phyloP scores from a whole-genome alignment of 2,113 vertebrate genomes.

The Tachysurus fulvidraco region DNA sequence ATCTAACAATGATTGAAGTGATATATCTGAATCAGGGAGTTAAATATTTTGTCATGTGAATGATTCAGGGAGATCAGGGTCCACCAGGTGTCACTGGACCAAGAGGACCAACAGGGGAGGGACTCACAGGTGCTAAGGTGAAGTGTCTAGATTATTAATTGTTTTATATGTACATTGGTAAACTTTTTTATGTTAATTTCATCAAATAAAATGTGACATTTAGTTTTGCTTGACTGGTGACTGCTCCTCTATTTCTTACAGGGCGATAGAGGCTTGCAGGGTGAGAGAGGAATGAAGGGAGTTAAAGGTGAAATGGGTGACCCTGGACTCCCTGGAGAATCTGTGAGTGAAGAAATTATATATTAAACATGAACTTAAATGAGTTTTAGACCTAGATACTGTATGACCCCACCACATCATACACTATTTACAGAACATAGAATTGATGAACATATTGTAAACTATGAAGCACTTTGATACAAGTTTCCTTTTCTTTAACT shows the following conservation, averaged over 20 bases:
- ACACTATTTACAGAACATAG: background rate
- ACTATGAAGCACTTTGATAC: background rate
- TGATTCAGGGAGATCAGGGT: constrained; percentile 82
- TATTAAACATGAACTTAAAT: constrained; percentile 2
- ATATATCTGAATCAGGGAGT: background rate
- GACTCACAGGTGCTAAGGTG: constrained; percentile 84
- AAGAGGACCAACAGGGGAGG: constrained; percentile 82
- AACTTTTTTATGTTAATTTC: background rate
- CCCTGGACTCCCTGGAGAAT: constrained; percentile 76
- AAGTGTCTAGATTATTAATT: constrained; percentile 25
- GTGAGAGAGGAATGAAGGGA: constrained; percentile 84
- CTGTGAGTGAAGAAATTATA: constrained; percentile 67
- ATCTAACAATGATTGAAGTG: background rate
- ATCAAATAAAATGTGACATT: background rate
- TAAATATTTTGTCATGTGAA: constrained; percentile 20
- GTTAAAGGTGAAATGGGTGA: constrained; percentile 81
- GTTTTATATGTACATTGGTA: background rate
- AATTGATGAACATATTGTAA: background rate
- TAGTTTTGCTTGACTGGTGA: background rate
- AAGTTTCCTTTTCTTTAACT: constrained; percentile 4
- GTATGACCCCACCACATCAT: background rate
- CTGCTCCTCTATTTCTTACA: constrained; percentile 50
- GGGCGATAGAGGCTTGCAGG: constrained; percentile 80
- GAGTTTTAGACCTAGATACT: background rate
- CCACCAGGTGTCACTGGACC: constrained; percentile 83